Evolutionary conservation across 2,888 invertebrate species (phyloP).

Genomic region (Hemicrepidius hirtus): DNA sequence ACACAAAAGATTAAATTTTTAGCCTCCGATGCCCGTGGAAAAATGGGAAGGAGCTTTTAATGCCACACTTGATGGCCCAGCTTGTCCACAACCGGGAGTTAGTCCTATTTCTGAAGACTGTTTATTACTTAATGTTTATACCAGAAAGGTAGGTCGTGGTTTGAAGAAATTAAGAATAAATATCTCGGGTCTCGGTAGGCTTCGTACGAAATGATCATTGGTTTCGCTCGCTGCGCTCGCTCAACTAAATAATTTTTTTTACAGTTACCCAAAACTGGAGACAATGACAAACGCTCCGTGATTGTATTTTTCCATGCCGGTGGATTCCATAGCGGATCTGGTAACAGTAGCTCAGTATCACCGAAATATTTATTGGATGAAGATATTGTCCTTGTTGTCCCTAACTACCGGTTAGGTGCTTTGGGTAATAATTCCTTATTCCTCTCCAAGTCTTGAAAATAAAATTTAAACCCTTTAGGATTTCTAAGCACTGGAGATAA

Average conservation of each 20-base stretch:
- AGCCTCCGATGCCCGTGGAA: conserved; percentile 68
- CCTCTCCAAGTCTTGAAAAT: not conserved
- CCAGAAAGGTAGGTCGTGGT: conserved; percentile 68
- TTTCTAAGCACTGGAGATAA: conserved; percentile 78
- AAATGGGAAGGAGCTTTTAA: conserved; percentile 66
- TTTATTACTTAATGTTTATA: conserved; percentile 78
- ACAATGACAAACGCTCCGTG: conserved; percentile 74
- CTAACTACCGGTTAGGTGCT: conserved; percentile 78
- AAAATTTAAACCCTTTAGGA: conserved; percentile 57
- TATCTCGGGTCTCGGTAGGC: too few relatives aligned
- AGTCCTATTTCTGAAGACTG: conserved; percentile 77
- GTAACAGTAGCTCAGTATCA: conserved; percentile 75
- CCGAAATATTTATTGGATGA: conserved; percentile 80
- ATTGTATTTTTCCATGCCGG: conserved; percentile 82
- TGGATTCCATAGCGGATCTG: conserved; percentile 78
- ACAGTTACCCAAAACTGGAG: conserved; percentile 66
- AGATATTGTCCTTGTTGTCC: conserved; percentile 79
- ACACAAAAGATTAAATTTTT: conserved; percentile 20
- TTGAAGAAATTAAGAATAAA: not conserved
- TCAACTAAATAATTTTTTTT: conserved; percentile 36
- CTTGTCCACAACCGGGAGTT: conserved; percentile 67
- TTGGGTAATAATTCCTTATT: conserved; percentile 68
- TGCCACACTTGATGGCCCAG: conserved; percentile 67
- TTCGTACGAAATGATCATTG: too few relatives aligned
- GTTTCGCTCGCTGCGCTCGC: too few relatives aligned